phyloP scores from a whole-genome alignment of 2,888 invertebrate genomes.

The Dasypogon diadema region DNA sequence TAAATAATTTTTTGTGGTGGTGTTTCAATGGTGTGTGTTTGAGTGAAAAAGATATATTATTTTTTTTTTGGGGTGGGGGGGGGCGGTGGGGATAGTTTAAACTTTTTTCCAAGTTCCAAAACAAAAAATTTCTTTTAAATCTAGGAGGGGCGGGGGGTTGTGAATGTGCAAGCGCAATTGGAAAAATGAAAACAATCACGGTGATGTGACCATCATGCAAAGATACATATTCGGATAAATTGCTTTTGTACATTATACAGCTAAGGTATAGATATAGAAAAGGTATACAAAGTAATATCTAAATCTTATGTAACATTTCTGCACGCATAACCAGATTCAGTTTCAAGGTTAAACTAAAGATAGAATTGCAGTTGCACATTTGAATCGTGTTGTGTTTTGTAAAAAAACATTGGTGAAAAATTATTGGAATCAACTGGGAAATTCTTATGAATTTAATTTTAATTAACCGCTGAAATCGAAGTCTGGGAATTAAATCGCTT shows the following conservation, averaged over 20 bases:
- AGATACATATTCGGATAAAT: conserved; percentile 44
- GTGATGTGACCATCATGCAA: conserved; percentile 38
- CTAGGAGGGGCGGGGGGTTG: conserved; percentile 39
- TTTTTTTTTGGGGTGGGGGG: not conserved
- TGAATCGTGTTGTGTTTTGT: conserved; percentile 40
- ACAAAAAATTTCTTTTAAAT: not conserved
- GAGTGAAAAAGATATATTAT: conserved; percentile 5
- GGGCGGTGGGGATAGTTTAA: no score
- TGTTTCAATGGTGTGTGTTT: conserved; percentile 29
- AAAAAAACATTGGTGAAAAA: no score
- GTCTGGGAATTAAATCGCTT: no score
- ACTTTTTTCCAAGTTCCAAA: not conserved
- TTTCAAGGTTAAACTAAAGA: conserved; percentile 17
- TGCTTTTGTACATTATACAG: conserved; percentile 43
- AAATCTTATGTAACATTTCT: conserved; percentile 33
- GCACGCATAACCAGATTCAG: conserved; percentile 38
- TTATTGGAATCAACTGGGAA: no score
- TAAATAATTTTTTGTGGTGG: conserved; percentile 18
- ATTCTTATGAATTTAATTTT: no score
- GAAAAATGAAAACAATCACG: conserved; percentile 51
- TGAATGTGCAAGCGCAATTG: conserved; percentile 59
- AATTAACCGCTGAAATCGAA: no score
- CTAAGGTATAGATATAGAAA: conserved; percentile 45
- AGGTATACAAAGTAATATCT: conserved; percentile 38
- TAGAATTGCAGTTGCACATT: conserved; percentile 59